Conservation (phyloP, 2,888 invertebrate genomes). For the Rosalia funebris region DNA sequence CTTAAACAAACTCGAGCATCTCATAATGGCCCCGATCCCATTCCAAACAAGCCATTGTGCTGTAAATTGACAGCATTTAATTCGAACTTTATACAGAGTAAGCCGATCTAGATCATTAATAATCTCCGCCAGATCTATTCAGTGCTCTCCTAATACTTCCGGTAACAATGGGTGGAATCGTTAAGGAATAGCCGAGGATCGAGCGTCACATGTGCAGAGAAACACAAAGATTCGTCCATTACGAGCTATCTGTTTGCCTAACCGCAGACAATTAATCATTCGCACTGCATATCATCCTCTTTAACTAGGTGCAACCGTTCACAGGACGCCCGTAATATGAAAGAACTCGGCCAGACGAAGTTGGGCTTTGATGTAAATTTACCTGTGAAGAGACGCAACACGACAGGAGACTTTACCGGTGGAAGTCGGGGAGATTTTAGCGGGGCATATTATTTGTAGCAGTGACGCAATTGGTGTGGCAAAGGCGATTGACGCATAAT, state of each 20-base stretch:
- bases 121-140: constrained; percentile 59
- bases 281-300: constrained; percentile 64
- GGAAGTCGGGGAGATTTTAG: too few species aligned
- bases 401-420: too few species aligned
- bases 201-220: constrained; percentile 50
- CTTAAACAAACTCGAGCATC: constrained; percentile 39
- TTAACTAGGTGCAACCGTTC: constrained; percentile 58
- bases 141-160: constrained; percentile 56
- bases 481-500: too few species aligned
- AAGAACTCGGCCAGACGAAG: too few species aligned
- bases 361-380: too few species aligned
- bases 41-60: constrained; percentile 36
- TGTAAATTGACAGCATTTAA: constrained; percentile 49
- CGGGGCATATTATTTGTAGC: too few species aligned
- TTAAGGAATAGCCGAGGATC: constrained; percentile 50
- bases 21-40: constrained; percentile 23
- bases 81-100: constrained; percentile 47
- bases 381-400: too few species aligned
- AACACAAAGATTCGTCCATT: constrained; percentile 57
- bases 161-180: constrained; percentile 58
- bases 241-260: constrained; percentile 61
- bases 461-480: too few species aligned
- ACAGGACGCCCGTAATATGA: too few species aligned
- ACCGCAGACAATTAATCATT: constrained; percentile 64
- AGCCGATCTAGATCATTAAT: constrained; percentile 62